Percentiles rank a stretch among this genome's conserved stretches.
These are phyloP conservation scores for Metopolophium dirhodum DNA, from an alignment of 1,140 invertebrate species.

Conservation along the genomic window DNA sequence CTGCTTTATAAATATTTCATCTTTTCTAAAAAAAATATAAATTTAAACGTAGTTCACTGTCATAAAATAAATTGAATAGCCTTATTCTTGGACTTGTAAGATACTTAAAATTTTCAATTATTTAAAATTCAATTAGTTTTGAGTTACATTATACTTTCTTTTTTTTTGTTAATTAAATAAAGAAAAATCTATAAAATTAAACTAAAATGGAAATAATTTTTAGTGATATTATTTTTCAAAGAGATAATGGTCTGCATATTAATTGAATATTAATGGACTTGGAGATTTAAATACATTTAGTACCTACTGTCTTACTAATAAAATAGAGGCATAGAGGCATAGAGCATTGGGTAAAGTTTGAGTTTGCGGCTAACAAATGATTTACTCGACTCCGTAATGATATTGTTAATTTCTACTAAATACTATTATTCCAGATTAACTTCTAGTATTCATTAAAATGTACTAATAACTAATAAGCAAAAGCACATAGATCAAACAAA, in stretches of 20 bases:
- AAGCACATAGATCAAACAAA: not conserved
- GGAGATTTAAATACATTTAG: not conserved
- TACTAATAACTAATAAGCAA: not conserved
- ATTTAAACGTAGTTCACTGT: not conserved
- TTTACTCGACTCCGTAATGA: not conserved
- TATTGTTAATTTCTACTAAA: not conserved
- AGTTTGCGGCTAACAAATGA: not conserved
- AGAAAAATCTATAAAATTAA: not conserved
- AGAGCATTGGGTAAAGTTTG: not conserved
- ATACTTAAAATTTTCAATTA: not conserved
- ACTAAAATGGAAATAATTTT: not conserved
- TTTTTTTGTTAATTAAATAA: not conserved
- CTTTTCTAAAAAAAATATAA: not conserved
- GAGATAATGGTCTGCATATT: not conserved
- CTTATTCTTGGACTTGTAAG: not conserved
- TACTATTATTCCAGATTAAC: not conserved
- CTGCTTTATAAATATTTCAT: not conserved
- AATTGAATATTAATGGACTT: not conserved
- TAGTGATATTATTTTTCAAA: not conserved
- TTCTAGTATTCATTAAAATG: not conserved
- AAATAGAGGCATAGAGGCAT: not conserved
- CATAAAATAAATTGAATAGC: not conserved
- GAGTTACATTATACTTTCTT: not conserved
- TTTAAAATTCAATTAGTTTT: not conserved
- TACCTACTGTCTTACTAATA: no score